Evolutionary conservation across 2,113 vertebrate genomes (phyloP), one percentile per base, ranked within the genome.

Genomic region (Melanotaenia duboulayi): DNA sequence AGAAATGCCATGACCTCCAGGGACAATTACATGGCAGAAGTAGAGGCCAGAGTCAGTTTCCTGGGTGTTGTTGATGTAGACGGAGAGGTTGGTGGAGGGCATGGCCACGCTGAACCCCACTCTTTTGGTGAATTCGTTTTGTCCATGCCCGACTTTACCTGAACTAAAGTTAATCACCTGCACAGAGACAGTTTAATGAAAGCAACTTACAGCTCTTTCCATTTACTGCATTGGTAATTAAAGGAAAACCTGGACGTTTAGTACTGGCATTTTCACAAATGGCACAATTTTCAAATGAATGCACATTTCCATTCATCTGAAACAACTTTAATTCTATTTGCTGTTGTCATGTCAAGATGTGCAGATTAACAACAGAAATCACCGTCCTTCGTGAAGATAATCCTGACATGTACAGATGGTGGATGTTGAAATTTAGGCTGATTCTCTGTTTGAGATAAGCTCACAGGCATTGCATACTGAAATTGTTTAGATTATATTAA

Each of bases 21-120:
- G 81, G 83, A 96, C 86, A 12, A 96, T 94, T 74, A 99, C 95
- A 0, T 89, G 92, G 83, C 96, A 98, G 51, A 87, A 71, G 86
- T 97, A 98, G 65, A 80, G 91, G 0, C 96, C 97, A 0, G 97
- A 95, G 87, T 99, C 96, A 0, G 78, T 76, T 83, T 97, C 96
- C 73, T 72, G 93, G 0, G 96, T 96, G 85, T 90, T 77, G 46
- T 95, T 95, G 92, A 99, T 95, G 76, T 89, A 74, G 79, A 99
- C 87, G 0, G 97, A 98, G 84, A 97, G 86, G 50, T 98, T 98
- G 76, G 74, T 85, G 0, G 84, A 93, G 14, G 87, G 84, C 92
- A 95, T 85, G 11, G 90, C 2, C 74, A 94, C 61, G 4, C 94
- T 87, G 83, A 99, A 95, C 23, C 95, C 92, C 32, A 92, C 80